These are phyloP conservation scores for Corvus moneduloides DNA, from an alignment of 2,113 vertebrate genomes.

Conservation along the genomic window DNA sequence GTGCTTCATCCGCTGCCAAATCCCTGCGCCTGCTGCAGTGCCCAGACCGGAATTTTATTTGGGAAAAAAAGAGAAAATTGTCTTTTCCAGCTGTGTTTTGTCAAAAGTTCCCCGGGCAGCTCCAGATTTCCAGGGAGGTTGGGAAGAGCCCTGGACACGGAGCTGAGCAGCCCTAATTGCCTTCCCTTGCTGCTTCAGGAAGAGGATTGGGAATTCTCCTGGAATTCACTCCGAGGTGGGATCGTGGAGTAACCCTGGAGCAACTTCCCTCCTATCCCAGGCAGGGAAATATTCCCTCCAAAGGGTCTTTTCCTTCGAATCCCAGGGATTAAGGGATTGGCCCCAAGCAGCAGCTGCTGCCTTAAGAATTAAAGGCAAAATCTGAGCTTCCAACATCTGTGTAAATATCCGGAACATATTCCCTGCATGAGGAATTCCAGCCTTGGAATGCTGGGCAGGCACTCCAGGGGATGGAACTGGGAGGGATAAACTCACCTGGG, in stretches of 20 bases:
- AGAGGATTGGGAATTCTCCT: neutral
- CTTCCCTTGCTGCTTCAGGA: neutral
- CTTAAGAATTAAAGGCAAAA: constrained; percentile 15
- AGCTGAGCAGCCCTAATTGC: neutral
- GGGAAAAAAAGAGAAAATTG: constrained; percentile 20
- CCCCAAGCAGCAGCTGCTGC: neutral
- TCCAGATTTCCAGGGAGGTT: neutral
- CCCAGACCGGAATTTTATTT: neutral
- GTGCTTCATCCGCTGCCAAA: constrained; percentile 29
- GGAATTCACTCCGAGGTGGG: neutral
- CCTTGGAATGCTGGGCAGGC: neutral
- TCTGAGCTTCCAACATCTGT: neutral
- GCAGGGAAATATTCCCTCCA: neutral
- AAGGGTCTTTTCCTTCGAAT: neutral
- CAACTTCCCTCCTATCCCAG: neutral
- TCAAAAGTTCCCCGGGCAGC: neutral
- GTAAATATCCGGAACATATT: neutral
- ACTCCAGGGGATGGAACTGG: neutral
- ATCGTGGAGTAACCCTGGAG: neutral
- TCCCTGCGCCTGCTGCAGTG: neutral
- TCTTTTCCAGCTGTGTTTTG: constrained; percentile 44
- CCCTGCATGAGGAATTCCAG: neutral
- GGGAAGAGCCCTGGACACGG: neutral
- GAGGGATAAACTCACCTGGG: neutral
- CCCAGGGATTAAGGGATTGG: constrained; percentile 13